Base-by-base conservation (phyloP, 2,888 invertebrate species). In the Calliphora vomitoria region DNA sequence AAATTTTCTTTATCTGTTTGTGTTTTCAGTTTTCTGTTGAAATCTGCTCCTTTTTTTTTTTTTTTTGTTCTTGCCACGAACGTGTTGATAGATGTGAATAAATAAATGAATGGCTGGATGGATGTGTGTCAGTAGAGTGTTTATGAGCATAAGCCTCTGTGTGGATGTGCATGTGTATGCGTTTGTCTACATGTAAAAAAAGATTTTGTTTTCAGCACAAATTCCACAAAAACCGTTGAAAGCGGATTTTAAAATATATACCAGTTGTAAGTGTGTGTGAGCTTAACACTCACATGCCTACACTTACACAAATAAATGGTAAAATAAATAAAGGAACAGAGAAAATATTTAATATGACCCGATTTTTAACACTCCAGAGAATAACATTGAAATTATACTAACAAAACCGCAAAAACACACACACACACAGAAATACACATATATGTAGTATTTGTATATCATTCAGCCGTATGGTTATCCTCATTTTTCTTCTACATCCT, bases 311-410 rank as follows among this genome's bases (percentile, higher is more conserved):
- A 50, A 69, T 60, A 38, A 6, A n/a, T 35, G 15, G 8, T 44
- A 25, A 41, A 18, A 47, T 8, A 20, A 44, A 68, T 8, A 55
- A 41, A 20, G 18, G 18, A 44, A 62, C 38, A 20, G n/a, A 71
- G n/a, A 41, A 80, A 53, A 72, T 64, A n/a, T n/a, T n/a, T n/a
- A 64, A 64, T 64, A 53, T 81, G 64, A 81, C 81, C 81, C 81
- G 64, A 72, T 81, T 81, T 72, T 72, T 64, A 55, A 18, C 55
- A 72, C 81, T 81, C 53, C 31, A 31, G 81, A 64, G 72, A 72
- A 72, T 72, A 64, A 8, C 72, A 72, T 72, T 72, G 64, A 72
- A 72, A 71, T 64, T 55, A 53, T 44, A 44, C 44, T n/a, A 31
- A 44, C n/a, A n/a, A 35, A 38, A 72, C 38, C 62, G 25, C 62